A percentile compares a stretch with the other conserved stretches of the same genome.
phyloP scores from a whole-genome alignment of 2,888 invertebrate species.

The Gryllus longicercus region DNA sequence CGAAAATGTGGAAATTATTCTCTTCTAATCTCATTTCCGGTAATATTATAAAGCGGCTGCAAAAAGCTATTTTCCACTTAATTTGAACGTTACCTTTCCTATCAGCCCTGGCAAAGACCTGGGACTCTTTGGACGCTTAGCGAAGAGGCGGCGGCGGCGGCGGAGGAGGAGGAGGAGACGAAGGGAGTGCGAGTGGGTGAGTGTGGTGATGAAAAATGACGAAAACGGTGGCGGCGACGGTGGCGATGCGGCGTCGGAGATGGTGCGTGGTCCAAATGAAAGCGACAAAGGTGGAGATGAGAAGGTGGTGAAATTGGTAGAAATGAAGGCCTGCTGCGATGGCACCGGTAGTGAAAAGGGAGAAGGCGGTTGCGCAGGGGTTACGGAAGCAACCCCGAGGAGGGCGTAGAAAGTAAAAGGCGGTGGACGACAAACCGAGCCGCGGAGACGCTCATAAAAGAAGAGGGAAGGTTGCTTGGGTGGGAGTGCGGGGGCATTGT shows the following conservation, averaged over 20 bases:
- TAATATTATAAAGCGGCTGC: constrained; percentile 5
- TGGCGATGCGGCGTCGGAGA: neutral
- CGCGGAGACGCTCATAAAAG: neutral
- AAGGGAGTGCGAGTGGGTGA: neutral
- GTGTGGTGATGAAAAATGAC: no score
- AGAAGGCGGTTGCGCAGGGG: no score
- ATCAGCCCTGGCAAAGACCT: neutral
- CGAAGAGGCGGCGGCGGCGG: neutral
- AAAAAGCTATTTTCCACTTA: constrained; percentile 17
- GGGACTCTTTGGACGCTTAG: neutral
- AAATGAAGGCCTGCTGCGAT: no score
- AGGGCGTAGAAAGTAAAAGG: no score
- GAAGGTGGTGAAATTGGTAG: no score
- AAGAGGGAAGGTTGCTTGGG: neutral
- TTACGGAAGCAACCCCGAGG: no score
- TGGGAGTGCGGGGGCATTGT: neutral
- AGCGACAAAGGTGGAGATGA: no score
- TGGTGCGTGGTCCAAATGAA: no score
- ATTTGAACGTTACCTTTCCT: constrained; percentile 8
- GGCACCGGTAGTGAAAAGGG: no score
- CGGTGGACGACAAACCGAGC: no score
- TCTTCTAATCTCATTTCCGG: constrained; percentile 11
- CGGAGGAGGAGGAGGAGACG: neutral
- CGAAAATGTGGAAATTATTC: constrained; percentile 10
- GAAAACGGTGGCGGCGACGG: neutral